phyloP scores from a whole-genome alignment of 2,888 invertebrate genomes.

The Microplitis manilae region DNA sequence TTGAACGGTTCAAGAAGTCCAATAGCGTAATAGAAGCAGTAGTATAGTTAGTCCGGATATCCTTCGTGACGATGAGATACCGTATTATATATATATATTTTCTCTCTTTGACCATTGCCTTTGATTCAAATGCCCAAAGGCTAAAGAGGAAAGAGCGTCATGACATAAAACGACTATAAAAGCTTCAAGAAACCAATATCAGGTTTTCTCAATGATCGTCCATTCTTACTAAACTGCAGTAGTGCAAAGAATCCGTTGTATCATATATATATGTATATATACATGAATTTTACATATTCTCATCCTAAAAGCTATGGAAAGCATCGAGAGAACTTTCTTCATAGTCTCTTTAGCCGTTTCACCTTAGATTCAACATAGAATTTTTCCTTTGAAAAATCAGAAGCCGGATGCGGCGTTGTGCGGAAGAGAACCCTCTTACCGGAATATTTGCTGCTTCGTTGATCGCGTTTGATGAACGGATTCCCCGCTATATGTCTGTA shows the following conservation, averaged over 20 bases:
- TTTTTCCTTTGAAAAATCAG: slow-evolving; percentile 60
- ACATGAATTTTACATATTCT: background rate
- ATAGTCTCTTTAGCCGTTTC: background rate
- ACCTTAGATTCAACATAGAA: slow-evolving; percentile 4
- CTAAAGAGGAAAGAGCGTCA: background rate
- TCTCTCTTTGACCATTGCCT: slow-evolving; percentile 26
- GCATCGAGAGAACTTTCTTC: slow-evolving; percentile 13
- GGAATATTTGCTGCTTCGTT: slow-evolving; percentile 61
- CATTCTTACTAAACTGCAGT: background rate
- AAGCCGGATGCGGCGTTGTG: slow-evolving; percentile 13
- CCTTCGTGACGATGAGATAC: slow-evolving; percentile 43
- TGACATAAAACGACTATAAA: background rate
- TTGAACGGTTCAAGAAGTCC: slow-evolving; percentile 17
- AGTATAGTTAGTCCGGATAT: slow-evolving; percentile 36
- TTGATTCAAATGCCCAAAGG: slow-evolving; percentile 18
- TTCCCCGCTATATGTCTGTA: slow-evolving; percentile 45
- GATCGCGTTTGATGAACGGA: slow-evolving; percentile 59
- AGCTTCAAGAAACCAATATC: slow-evolving; percentile 34
- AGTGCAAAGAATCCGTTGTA: slow-evolving; percentile 7
- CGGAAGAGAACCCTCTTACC: slow-evolving; percentile 1
- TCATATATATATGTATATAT: background rate
- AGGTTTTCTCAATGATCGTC: slow-evolving; percentile 21
- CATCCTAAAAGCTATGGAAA: slow-evolving; percentile 5
- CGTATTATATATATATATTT: slow-evolving; percentile 16
- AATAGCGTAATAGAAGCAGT: slow-evolving; percentile 31